Percentiles rank a stretch among this genome's conserved stretches.
Evolutionary conservation across 2,888 invertebrate species (phyloP).

Genomic region (Clistopyga incitator): DNA sequence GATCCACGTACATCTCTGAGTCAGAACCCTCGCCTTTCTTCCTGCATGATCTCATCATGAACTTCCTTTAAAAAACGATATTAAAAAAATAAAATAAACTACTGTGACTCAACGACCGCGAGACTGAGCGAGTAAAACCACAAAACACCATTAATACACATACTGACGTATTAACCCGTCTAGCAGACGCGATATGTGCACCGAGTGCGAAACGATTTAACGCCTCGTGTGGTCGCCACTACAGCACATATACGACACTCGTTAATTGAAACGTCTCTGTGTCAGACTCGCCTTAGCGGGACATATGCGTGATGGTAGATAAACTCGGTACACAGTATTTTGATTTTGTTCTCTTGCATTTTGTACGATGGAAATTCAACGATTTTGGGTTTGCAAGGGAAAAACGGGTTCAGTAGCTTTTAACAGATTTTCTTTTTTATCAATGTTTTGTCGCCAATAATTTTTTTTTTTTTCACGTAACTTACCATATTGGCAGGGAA

Average conservation of each 20-base stretch:
- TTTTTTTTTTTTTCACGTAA: too few relatives aligned
- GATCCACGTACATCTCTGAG: slow-evolving; percentile 28
- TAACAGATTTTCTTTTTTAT: too few relatives aligned
- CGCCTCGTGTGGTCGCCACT: slow-evolving; percentile 42
- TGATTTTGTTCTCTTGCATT: not conserved
- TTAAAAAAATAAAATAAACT: slow-evolving; percentile 14
- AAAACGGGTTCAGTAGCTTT: too few relatives aligned
- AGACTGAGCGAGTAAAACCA: slow-evolving; percentile 44
- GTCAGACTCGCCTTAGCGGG: slow-evolving; percentile 24
- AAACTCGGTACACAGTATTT: not conserved
- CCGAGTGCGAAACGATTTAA: slow-evolving; percentile 18
- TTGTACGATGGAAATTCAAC: not conserved
- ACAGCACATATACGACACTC: slow-evolving; percentile 68
- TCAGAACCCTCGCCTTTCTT: slow-evolving; percentile 35
- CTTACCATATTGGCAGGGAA: too few relatives aligned
- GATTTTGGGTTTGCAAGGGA: not conserved
- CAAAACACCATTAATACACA: slow-evolving; percentile 59
- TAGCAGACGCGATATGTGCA: slow-evolving; percentile 21
- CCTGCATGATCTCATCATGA: slow-evolving; percentile 49
- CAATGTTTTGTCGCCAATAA: too few relatives aligned
- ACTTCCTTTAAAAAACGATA: slow-evolving; percentile 17
- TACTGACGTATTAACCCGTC: slow-evolving; percentile 48
- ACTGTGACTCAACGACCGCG: slow-evolving; percentile 22
- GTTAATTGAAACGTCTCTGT: slow-evolving; percentile 78
- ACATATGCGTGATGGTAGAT: not conserved